phyloP scores from a whole-genome alignment of 2,113 vertebrate species.

The Spermophilus dauricus region DNA sequence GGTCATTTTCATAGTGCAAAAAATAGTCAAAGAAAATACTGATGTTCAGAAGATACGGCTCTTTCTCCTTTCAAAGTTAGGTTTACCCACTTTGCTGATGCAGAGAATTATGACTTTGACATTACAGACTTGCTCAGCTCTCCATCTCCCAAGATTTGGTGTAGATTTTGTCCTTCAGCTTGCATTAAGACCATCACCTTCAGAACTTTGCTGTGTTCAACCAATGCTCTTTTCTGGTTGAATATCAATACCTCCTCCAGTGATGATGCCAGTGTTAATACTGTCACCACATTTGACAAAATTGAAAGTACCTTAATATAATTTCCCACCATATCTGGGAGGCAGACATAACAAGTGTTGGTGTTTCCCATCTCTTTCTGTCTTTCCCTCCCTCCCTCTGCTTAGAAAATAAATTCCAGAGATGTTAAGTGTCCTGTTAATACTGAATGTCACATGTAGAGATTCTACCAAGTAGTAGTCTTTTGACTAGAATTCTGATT shows the following conservation, averaged over 20 bases:
- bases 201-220: background rate
- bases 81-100: background rate
- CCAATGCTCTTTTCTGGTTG: background rate
- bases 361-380: background rate
- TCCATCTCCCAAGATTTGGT: background rate
- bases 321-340: background rate
- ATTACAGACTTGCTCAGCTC: background rate
- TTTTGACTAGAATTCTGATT: constrained; percentile 21
- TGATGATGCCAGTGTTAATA: background rate
- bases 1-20: constrained; percentile 18
- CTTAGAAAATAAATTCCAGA: background rate
- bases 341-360: background rate
- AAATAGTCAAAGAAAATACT: constrained; percentile 25
- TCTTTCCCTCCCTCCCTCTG: background rate
- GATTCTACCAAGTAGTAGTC: background rate
- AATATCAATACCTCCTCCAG: background rate
- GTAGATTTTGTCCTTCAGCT: background rate
- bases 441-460: background rate
- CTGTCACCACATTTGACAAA: background rate
- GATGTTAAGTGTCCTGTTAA: background rate
- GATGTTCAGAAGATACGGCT: background rate
- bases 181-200: background rate
- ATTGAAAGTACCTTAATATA: background rate
- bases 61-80: background rate
- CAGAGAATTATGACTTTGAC: background rate